Percentiles rank a stretch among this genome's conserved stretches.
Conservation (phyloP, 2,888 invertebrate genomes). For the Agonopterix subpropinquella region DNA sequence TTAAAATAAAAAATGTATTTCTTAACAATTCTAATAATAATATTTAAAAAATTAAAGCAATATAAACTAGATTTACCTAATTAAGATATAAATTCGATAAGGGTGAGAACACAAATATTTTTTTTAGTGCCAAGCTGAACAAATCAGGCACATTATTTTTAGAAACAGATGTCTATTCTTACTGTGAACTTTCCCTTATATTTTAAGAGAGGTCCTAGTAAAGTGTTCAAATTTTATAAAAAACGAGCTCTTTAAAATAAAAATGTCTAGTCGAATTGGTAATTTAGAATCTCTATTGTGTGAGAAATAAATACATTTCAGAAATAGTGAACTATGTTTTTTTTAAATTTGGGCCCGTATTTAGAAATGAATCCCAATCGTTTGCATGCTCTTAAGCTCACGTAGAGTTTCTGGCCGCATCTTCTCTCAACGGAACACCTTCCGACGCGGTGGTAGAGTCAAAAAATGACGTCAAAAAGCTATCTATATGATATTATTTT, state of each 20-base stretch:
- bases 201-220: constrained; percentile 22
- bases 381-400: too few relatives aligned
- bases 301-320: not conserved
- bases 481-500: too few relatives aligned
- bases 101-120: not conserved
- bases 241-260: constrained; percentile 2
- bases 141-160: constrained; percentile 27
- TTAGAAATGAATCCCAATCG: too few relatives aligned
- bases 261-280: constrained; percentile 3
- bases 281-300: not conserved
- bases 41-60: not conserved
- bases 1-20: not conserved
- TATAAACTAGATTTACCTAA: constrained; percentile 1
- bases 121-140: constrained; percentile 7
- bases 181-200: constrained; percentile 10
- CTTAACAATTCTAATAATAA: not conserved
- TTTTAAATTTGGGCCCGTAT: too few relatives aligned
- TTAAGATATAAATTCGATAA: not conserved
- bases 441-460: too few relatives aligned
- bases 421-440: too few relatives aligned
- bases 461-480: too few relatives aligned
- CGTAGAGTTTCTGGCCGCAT: too few relatives aligned
- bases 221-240: constrained; percentile 43
- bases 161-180: constrained; percentile 19
- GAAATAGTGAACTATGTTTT: too few relatives aligned